These are phyloP conservation scores for Zapus hudsonius DNA, from an alignment of 2,113 vertebrate genomes.

Conservation along the genomic window DNA sequence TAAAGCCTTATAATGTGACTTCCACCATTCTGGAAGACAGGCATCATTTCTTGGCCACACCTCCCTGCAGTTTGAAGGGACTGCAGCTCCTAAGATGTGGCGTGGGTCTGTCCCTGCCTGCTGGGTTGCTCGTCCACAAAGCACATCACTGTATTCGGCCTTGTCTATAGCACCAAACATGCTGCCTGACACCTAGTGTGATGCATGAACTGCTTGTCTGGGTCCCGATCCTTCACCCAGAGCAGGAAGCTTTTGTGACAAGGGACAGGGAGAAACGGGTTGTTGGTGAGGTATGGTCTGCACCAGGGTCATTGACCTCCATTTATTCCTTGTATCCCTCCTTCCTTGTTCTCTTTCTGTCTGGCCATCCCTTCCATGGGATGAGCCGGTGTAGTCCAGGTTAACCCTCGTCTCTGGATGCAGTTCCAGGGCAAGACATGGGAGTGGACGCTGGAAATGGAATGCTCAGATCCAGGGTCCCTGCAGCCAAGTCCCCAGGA, in stretches of 20 bases:
- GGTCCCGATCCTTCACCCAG: not conserved
- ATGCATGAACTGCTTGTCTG: not conserved
- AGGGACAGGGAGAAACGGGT: no score
- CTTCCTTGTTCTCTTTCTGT: not conserved
- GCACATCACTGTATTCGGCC: not conserved
- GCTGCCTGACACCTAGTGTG: not conserved
- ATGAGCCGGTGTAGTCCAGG: no score
- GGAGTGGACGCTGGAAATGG: not conserved
- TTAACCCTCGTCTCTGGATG: not conserved
- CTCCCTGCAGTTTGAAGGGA: not conserved
- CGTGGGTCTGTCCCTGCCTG: not conserved
- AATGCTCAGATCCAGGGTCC: not conserved
- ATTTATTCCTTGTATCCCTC: no score
- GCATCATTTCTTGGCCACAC: not conserved
- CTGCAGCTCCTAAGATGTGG: not conserved
- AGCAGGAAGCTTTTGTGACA: not conserved
- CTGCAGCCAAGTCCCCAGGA: not conserved
- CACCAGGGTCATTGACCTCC: no score
- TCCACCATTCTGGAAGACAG: not conserved
- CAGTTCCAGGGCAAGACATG: not conserved
- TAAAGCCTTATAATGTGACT: not conserved
- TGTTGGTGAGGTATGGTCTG: not conserved
- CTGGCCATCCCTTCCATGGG: not conserved
- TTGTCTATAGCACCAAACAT: not conserved
- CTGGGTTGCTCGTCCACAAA: not conserved